These are phyloP conservation scores for Perca schrenkii DNA, from an alignment of 2,113 vertebrate species.

Conservation along the genomic window DNA sequence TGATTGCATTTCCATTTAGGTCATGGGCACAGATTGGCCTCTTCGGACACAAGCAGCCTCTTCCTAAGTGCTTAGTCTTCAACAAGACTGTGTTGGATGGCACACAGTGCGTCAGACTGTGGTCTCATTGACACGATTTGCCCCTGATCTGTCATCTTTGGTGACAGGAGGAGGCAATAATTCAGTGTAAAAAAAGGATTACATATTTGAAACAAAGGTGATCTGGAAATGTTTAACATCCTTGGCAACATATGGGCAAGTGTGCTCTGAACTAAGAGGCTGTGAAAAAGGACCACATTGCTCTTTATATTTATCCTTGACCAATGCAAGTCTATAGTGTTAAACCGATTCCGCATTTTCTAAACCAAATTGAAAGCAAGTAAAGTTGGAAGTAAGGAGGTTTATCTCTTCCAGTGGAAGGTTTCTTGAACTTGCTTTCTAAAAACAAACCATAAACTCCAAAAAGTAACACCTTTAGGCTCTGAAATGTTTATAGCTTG, in stretches of 20 bases:
- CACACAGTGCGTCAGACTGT: conserved; percentile 27
- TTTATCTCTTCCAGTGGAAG: background rate
- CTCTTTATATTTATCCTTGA: conserved; percentile 20
- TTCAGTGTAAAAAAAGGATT: conserved; percentile 56
- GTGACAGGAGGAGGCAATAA: conserved; percentile 52
- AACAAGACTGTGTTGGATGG: conserved; percentile 6
- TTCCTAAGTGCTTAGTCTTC: conserved; percentile 43
- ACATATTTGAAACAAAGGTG: background rate
- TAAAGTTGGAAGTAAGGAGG: background rate
- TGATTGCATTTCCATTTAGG: conserved; percentile 66
- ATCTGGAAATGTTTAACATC: background rate
- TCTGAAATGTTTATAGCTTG: conserved; percentile 1
- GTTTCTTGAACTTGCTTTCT: background rate
- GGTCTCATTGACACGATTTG: conserved; percentile 42
- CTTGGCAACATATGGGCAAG: background rate
- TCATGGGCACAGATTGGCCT: conserved; percentile 44
- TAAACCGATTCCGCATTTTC: background rate
- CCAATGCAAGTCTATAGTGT: background rate
- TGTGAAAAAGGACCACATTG: background rate
- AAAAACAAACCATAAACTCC: conserved; percentile 8
- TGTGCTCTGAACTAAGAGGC: conserved; percentile 12
- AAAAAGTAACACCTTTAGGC: background rate
- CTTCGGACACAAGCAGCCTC: conserved; percentile 17
- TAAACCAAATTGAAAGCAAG: background rate
- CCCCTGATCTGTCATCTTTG: conserved; percentile 57